A percentile compares a stretch with the other conserved stretches of the same genome.
Conservation (phyloP, 2,113 vertebrate species). For the Syngnathoides biaculeatus region DNA sequence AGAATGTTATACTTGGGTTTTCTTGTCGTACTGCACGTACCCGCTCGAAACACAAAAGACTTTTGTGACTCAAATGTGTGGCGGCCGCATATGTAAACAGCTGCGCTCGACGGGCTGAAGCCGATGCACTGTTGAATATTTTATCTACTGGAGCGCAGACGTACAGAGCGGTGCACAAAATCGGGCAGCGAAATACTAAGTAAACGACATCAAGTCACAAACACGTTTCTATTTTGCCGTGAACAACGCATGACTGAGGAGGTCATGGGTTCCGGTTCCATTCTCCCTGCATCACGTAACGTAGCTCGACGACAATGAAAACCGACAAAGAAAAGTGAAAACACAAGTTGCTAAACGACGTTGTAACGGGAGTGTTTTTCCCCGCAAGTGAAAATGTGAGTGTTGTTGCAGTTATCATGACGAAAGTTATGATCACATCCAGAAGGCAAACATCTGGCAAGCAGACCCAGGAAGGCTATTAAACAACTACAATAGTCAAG, state of each 20-base stretch:
- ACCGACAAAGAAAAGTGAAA: slow-evolving; percentile 19
- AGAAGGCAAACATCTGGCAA: slow-evolving; percentile 85
- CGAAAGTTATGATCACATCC: slow-evolving; percentile 50
- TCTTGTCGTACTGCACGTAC: slow-evolving; percentile 3
- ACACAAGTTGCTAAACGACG: slow-evolving; percentile 4
- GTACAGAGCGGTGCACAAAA: neutral
- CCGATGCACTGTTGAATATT: slow-evolving; percentile 69
- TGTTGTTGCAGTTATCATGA: slow-evolving; percentile 38
- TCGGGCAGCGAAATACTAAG: neutral
- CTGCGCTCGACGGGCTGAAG: slow-evolving; percentile 56
- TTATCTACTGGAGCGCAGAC: slow-evolving; percentile 40
- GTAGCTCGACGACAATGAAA: slow-evolving; percentile 26
- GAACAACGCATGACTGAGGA: slow-evolving; percentile 14
- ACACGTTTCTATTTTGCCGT: slow-evolving; percentile 17
- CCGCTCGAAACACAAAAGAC: neutral
- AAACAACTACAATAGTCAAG: slow-evolving; percentile 14
- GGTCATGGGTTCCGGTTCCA: slow-evolving; percentile 17
- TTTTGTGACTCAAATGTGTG: slow-evolving; percentile 22
- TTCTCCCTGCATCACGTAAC: neutral
- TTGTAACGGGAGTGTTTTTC: slow-evolving; percentile 24
- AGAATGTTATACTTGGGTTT: neutral
- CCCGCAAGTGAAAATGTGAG: slow-evolving; percentile 33
- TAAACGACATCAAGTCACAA: neutral
- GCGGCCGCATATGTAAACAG: slow-evolving; percentile 46
- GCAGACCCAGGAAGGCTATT: slow-evolving; percentile 64